Conservation (phyloP, 2,888 invertebrate genomes). For the Oscheius sp. region DNA sequence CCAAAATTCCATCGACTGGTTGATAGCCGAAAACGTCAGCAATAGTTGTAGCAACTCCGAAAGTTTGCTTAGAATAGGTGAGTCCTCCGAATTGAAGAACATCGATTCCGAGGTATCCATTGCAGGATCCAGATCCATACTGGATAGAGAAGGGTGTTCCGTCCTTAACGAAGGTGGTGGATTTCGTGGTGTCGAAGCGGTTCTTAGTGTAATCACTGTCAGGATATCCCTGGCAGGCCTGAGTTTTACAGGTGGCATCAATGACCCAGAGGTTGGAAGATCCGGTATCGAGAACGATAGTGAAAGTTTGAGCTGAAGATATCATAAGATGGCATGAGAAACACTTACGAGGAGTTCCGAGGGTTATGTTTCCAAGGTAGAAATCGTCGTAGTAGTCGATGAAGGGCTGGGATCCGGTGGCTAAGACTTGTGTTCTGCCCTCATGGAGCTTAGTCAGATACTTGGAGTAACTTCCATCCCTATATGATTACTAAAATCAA, state of each 20-base stretch:
- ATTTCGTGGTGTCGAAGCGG: conserved; percentile 58
- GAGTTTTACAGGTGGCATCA: conserved; percentile 53
- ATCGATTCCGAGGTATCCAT: conserved; percentile 59
- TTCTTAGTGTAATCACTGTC: conserved; percentile 45
- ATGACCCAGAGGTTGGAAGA: conserved; percentile 65
- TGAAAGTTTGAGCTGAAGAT: conserved; percentile 50
- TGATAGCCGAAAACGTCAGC: conserved; percentile 63
- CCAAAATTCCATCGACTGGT: conserved; percentile 64
- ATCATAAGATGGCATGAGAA: neutral
- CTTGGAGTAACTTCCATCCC: conserved; percentile 32
- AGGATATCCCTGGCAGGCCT: conserved; percentile 56
- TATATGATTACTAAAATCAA: neutral
- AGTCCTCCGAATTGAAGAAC: conserved; percentile 54
- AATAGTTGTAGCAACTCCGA: conserved; percentile 56
- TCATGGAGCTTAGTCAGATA: conserved; percentile 30
- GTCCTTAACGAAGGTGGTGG: conserved; percentile 52
- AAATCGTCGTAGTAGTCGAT: conserved; percentile 61
- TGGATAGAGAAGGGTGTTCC: conserved; percentile 55
- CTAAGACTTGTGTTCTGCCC: conserved; percentile 34
- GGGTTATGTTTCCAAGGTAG: conserved; percentile 65
- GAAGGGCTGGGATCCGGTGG: conserved; percentile 55
- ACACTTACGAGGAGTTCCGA: conserved; percentile 53
- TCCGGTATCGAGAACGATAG: conserved; percentile 62
- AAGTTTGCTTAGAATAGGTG: conserved; percentile 49
- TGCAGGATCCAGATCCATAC: conserved; percentile 64